These are phyloP conservation scores for Metridium senile DNA, from an alignment of 92 coral and sea anemone genomes.

Conservation along the genomic window DNA sequence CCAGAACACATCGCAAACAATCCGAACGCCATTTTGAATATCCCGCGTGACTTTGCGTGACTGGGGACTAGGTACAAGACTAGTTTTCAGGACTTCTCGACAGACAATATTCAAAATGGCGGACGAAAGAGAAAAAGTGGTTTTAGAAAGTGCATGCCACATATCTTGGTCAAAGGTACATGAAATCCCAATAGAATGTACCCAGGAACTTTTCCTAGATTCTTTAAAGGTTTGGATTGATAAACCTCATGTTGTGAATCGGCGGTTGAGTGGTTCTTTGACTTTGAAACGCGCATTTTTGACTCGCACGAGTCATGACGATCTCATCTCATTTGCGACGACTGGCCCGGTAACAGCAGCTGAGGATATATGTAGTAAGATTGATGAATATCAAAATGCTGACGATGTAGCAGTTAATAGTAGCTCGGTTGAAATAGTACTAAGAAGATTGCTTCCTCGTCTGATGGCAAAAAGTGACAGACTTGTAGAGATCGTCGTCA, in stretches of 20 bases:
- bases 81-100: conserved; percentile 15
- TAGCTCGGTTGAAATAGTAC: conserved; percentile 40
- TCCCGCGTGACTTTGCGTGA: conserved; percentile 42
- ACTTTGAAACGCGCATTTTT: conserved; percentile 42
- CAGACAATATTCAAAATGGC: conserved; percentile 68
- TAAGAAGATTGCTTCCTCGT: conserved; percentile 78
- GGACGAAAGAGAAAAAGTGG: conserved; percentile 37
- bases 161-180: conserved; percentile 52
- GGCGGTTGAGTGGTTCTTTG: conserved; percentile 86
- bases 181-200: conserved; percentile 44
- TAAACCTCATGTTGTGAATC: conserved; percentile 93
- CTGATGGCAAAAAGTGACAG: conserved; percentile 52
- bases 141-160: neutral
- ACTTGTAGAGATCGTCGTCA: conserved; percentile 66
- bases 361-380: conserved; percentile 1
- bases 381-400: conserved; percentile 7
- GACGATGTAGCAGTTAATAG: neutral
- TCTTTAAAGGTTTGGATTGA: conserved; percentile 93
- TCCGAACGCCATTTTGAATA: conserved; percentile 69
- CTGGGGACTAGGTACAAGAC: conserved; percentile 11
- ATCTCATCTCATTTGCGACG: neutral
- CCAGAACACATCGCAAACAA: conserved; percentile 37
- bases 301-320: conserved; percentile 7
- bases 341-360: neutral
- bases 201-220: conserved; percentile 50